These are phyloP conservation scores for Malacoraja senta DNA, from an alignment of 2,797 vertebrate genomes.

Conservation along the genomic window DNA sequence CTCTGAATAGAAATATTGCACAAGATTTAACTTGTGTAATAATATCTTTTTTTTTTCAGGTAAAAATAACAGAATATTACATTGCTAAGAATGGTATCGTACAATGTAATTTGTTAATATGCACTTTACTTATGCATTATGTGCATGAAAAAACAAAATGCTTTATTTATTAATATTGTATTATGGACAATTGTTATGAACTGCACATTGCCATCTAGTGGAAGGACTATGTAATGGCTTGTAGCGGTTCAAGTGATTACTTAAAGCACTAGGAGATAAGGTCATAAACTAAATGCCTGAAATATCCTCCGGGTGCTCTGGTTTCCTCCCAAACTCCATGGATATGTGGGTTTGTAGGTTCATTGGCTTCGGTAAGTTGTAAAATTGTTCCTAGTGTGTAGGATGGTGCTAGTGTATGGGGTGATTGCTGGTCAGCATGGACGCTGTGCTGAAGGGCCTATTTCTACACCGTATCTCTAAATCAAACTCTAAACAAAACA, in stretches of 20 bases:
- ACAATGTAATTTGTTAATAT: too few species aligned
- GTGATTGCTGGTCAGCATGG: too few species aligned
- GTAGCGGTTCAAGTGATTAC: not conserved
- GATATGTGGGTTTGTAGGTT: too few species aligned
- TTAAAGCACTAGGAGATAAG: not conserved
- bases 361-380: too few species aligned
- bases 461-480: not conserved
- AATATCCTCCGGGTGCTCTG: too few species aligned
- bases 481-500: too few species aligned
- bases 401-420: too few species aligned
- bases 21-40: not conserved
- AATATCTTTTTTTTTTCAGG: not conserved
- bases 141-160: not conserved
- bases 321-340: too few species aligned
- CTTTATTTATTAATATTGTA: not conserved
- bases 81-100: too few species aligned
- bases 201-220: slow-evolving; percentile 23
- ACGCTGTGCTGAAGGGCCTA: too few species aligned
- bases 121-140: too few species aligned
- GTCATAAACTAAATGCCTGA: not conserved
- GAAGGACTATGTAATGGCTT: not conserved
- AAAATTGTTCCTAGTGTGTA: too few species aligned
- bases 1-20: not conserved
- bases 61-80: not conserved
- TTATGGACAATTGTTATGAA: not conserved